Base-by-base conservation (phyloP, 2,888 invertebrate species). In the Gibbula magus region DNA sequence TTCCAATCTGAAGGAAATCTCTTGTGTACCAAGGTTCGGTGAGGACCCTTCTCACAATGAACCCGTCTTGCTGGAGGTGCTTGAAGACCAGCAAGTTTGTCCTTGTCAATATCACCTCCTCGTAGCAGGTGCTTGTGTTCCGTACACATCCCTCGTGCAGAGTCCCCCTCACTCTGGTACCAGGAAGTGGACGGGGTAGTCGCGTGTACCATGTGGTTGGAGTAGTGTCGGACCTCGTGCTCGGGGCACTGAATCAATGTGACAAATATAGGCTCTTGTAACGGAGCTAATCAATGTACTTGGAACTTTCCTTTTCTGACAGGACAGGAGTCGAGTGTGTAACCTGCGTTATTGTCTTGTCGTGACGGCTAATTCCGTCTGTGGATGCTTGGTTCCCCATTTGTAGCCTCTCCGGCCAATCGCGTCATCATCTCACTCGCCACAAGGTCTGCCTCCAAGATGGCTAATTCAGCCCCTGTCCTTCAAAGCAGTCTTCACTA, bases 341-440 rank as follows among this genome's bases (percentile, higher is more conserved):
- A 70, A 70, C 70, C 70, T 70, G 32, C n/a, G 70, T 70, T 70
- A 70, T 70, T 70, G 70, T 70, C 70, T 70, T 70, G 35, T 39
- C 70, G 20, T 70, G 70, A 32, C 70, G 35, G 35, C 70, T 70
- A 70, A 70, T 70, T 70, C 70, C 20, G 39, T n/a, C 70, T 39
- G 18, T 35, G 39, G 70, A 32, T 8, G 39, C 39, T 70, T 70
- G 70, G 35, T 70, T 20, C 70, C 39, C 32, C 18, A 70, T 70
- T 70, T 70, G 70, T 70, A 35, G 35, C 20, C 35, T 70, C 70
- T 70, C 10, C 18, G 70, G 70, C 70, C 35, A 70, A 70, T 70
- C 35, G n/a, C 20, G 70, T 20, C 70, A 32, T 70, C 70, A 70
- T 70, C 70, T 35, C 35, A 35, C 70, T 20, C 16, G 70, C 70